Percentiles rank a stretch among this genome's conserved stretches.
Evolutionary conservation across 2,797 vertebrate genomes (phyloP).

Genomic region (Lophotriccus pileatus): DNA sequence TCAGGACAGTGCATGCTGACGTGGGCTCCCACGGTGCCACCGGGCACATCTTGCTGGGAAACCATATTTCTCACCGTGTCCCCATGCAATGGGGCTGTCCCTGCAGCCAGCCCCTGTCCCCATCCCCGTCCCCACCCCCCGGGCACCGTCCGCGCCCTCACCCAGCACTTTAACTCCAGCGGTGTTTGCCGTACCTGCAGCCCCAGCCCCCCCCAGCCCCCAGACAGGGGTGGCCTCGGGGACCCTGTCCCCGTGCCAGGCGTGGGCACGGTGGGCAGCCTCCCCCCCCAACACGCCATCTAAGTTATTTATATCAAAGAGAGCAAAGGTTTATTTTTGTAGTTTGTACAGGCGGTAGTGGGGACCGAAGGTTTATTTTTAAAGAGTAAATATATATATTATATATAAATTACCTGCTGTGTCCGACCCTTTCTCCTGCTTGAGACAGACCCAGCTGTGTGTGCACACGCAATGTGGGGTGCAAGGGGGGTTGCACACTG

Average conservation of each 20-base stretch:
- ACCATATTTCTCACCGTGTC: not conserved
- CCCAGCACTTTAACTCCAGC: constrained; percentile 70
- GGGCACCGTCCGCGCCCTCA: not conserved
- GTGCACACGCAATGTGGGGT: constrained; percentile 15
- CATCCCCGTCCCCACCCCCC: not conserved
- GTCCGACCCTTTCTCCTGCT: constrained; percentile 61
- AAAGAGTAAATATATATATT: constrained; percentile 98
- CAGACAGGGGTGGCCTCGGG: not conserved
- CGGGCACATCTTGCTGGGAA: not conserved
- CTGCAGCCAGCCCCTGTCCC: not conserved
- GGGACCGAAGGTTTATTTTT: constrained; percentile 99
- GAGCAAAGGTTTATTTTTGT: constrained; percentile 97
- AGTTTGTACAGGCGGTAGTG: constrained; percentile 95
- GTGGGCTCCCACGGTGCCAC: not conserved
- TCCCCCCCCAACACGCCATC: constrained; percentile 79
- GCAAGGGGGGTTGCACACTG: not conserved
- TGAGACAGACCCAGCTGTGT: not conserved
- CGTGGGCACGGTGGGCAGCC: not conserved
- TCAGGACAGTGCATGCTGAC: not conserved
- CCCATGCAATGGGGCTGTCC: not conserved
- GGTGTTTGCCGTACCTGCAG: constrained; percentile 26
- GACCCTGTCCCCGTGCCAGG: constrained; percentile 17
- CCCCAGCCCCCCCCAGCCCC: not conserved
- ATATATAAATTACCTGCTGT: constrained; percentile 87
- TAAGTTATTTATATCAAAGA: constrained; percentile 99